Evolutionary conservation across 2,797 vertebrate species (phyloP), one percentile per base, ranked within the genome.

Genomic region (Propithecus perrieri): DNA sequence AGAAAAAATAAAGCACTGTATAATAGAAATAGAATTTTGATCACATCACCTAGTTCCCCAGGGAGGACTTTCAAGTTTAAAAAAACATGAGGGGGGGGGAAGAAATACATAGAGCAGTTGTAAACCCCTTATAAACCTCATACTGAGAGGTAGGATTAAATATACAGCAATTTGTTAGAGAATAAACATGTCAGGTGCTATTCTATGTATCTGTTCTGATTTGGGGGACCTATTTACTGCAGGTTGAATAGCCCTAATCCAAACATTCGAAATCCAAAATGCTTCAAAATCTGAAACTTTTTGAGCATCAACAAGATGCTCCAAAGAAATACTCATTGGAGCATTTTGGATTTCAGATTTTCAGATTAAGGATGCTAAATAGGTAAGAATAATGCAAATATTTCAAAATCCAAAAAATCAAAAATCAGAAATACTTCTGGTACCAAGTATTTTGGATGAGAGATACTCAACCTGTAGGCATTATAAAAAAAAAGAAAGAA

Each of bases 11-110:
- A 95, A 91, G 86, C 35, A 87, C 0, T 87, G 20, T 74, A 91
- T 94, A 86, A 96, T 7, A 95, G 43, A 96, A 94, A 96, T 61
- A 95, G 4, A 96, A 94, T 91, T 92, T 55, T 91, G 43, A 79
- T 83, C 57, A 35, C 5, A 95, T 85, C 24, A 75, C 50, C 67
- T 63, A 74, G 41, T 74, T 95, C 13, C 71, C 71, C 71, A 92
- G 28, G 17, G 80, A 93, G 80, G 43, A 67, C 13, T 78, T 57
- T 85, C 65, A 89, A 26, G 48, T 86, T 89, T 75, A 89, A 93
- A 97, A 92, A 57, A 46, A 26, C 74, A 55, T 72, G 20, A 84
- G 63, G 35, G 46, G 41, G 30, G 14, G 78, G 78, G 78, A 72
- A 79, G 20, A 96, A 95, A 78, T 80, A 71, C 9, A 95, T 0